Base-by-base conservation (phyloP, 2,113 vertebrate species). In the Hipposideros armiger region DNA sequence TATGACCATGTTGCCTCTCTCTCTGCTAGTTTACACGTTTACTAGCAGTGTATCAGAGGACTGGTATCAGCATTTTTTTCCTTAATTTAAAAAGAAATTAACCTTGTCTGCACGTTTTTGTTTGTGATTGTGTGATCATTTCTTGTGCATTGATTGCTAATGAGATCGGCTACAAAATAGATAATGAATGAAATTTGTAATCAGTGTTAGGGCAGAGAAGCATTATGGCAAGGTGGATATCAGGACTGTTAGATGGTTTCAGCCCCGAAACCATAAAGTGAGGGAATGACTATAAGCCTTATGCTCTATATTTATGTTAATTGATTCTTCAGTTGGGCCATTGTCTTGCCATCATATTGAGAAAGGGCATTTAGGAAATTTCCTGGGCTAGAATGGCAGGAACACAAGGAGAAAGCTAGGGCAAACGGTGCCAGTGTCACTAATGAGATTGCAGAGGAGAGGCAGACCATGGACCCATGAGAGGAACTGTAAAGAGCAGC, bases 261-360 rank as follows among this genome's bases (percentile, higher is more conserved):
- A 95, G 93, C 90, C 93, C 50, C 97, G 96, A 95, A 92, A 81
- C 70, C 81, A 80, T 91, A 92, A 97, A 96, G 95, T 64, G 90
- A 98, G 95, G 89, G 77, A 93, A 98, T 98, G 97, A 98, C 97
- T 96, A 97, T 97, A 98, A 96, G 67, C 82, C 91, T 97, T 92
- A 94, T 97, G 95, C 87, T 98, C 97, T 91, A 88, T 97, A 96
- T 97, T 97, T 98, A 93, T 64, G 52, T 82, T 98, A 98, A 97
- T 97, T 96, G 97, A 91, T 93, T 97, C 96, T 90, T 97, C 42
- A 62, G 73, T 97, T 97, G 96, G 97, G 91, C 73, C 1, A 4
- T 47, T 4, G 6, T 96, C 95, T 97, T 96, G 90, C 84, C 7
- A 5, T 86, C 54, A 72, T 20, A 11, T 64, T 50, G 78, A 83